Conservation (phyloP, 2,797 vertebrate genomes). For the Masticophis lateralis region DNA sequence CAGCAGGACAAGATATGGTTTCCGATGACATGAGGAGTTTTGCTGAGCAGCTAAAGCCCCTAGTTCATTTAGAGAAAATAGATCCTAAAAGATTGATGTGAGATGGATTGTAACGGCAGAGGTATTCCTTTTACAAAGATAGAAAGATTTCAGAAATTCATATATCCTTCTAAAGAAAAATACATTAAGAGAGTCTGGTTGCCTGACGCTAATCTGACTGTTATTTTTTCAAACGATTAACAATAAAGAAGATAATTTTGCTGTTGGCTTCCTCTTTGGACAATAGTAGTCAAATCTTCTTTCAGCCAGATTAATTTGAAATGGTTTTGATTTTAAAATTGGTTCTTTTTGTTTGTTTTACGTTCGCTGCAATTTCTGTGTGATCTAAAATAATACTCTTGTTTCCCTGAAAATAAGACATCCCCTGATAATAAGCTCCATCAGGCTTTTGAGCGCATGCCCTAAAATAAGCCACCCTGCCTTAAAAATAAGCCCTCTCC, state of each 20-base stretch:
- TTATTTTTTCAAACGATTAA: neutral
- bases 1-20: slow-evolving; percentile 88
- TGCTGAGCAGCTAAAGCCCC: slow-evolving; percentile 92
- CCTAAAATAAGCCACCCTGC: too few relatives aligned
- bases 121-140: neutral
- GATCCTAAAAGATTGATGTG: slow-evolving; percentile 90
- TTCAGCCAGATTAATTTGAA: neutral
- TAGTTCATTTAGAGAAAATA: slow-evolving; percentile 96
- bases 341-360: neutral
- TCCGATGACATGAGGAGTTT: slow-evolving; percentile 97
- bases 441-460: too few relatives aligned
- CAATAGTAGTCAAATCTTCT: neutral
- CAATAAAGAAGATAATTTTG: neutral
- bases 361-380: too few relatives aligned
- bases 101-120: neutral
- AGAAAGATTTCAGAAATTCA: neutral
- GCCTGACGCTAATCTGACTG: neutral
- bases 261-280: neutral
- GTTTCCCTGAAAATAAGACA: too few relatives aligned
- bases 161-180: neutral
- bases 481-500: too few relatives aligned
- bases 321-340: neutral
- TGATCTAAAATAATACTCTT: neutral
- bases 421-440: too few relatives aligned
- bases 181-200: neutral